These are phyloP conservation scores for Gymnogyps californianus DNA, from an alignment of 2,113 vertebrate species.

Conservation along the genomic window DNA sequence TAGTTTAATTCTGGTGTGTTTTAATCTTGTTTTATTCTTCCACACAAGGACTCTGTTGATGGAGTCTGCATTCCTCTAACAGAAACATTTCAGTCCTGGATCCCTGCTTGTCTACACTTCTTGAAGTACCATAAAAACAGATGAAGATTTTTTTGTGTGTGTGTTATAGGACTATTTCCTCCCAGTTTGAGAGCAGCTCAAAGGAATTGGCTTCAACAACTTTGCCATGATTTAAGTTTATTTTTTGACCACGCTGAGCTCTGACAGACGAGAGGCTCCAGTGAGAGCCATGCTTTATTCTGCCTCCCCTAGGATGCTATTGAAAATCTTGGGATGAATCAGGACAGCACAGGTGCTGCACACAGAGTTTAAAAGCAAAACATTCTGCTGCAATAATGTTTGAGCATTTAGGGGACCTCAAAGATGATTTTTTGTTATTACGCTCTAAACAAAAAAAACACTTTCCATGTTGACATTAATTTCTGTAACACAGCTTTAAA, in stretches of 20 bases:
- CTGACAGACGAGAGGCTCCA: neutral
- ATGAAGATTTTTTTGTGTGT: neutral
- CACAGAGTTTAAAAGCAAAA: neutral
- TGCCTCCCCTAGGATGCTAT: neutral
- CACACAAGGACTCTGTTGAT: neutral
- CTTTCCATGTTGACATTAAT: conserved; percentile 28
- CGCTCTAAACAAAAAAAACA: neutral
- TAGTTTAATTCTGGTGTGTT: neutral
- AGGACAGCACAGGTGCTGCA: neutral
- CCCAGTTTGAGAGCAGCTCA: neutral
- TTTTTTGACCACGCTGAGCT: conserved; percentile 18
- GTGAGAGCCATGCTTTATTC: neutral
- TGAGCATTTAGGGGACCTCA: neutral
- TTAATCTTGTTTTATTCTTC: neutral
- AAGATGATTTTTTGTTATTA: conserved; percentile 13
- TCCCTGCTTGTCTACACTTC: neutral
- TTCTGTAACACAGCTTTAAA: conserved; percentile 11
- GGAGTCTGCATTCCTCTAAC: neutral
- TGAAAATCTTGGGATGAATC: neutral
- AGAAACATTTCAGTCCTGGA: neutral
- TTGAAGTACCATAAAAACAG: neutral
- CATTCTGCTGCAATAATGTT: neutral
- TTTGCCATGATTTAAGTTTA: conserved; percentile 8
- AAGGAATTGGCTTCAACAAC: neutral
- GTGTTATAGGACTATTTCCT: neutral